Evolutionary conservation across 1,140 invertebrate species (phyloP).

Genomic region (Diorhabda carinulata): DNA sequence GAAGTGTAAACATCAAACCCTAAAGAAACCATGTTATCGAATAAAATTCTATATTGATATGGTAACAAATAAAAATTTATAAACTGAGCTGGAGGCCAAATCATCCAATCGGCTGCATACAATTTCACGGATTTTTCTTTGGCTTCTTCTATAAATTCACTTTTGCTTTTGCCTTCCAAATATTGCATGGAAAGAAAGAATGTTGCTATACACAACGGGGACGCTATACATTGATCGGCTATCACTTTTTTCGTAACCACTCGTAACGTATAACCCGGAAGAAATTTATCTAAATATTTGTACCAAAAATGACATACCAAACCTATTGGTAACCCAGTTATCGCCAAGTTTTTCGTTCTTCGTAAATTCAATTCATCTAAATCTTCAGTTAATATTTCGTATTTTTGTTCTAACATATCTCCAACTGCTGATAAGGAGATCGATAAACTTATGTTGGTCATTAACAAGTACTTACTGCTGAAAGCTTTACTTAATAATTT

Average conservation of each 20-base stretch:
- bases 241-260: conserved; percentile 81
- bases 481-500: conserved; percentile 51
- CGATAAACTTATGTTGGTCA: conserved; percentile 84
- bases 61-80: conserved; percentile 88
- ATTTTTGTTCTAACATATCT: conserved; percentile 80
- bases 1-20: conserved; percentile 92
- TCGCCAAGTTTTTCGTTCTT: conserved; percentile 74
- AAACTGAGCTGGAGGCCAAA: conserved; percentile 81
- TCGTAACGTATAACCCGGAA: conserved; percentile 65
- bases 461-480: conserved; percentile 71
- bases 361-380: conserved; percentile 60
- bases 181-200: conserved; percentile 77
- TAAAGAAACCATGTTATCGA: conserved; percentile 86
- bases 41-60: conserved; percentile 78
- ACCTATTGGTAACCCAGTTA: conserved; percentile 74
- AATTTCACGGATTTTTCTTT: conserved; percentile 72
- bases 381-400: conserved; percentile 67
- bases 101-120: conserved; percentile 77
- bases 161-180: conserved; percentile 61
- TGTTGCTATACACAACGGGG: conserved; percentile 74
- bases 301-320: conserved; percentile 87
- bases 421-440: conserved; percentile 70
- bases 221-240: conserved; percentile 84
- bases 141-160: conserved; percentile 69
- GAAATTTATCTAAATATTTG: conserved; percentile 61